Evolutionary conservation across 2,888 invertebrate species (phyloP).

Genomic region (Nephrotoma appendiculata): DNA sequence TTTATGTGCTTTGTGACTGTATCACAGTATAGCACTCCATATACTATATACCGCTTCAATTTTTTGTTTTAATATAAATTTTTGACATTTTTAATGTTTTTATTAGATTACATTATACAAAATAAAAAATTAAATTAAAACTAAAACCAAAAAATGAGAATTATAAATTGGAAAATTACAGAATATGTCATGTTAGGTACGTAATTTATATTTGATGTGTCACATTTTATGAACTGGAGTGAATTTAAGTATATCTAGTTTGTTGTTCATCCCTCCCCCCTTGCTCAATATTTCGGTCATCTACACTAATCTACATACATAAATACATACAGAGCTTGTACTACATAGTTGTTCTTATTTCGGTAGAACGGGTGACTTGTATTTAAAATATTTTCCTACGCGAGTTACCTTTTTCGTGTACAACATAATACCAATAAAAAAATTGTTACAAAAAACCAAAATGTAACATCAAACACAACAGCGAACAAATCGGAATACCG

Average conservation of each 20-base stretch:
- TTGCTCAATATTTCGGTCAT: background rate
- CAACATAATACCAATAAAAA: background rate
- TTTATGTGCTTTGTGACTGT: background rate
- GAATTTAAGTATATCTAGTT: background rate
- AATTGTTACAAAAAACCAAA: background rate
- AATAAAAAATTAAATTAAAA: background rate
- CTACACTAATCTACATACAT: too few relatives aligned
- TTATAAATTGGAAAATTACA: background rate
- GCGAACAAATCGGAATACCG: background rate
- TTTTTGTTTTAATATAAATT: background rate
- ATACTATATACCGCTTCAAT: background rate
- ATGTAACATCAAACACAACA: background rate
- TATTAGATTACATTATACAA: background rate
- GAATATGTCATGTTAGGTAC: background rate
- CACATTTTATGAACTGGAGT: background rate
- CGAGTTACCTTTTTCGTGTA: background rate
- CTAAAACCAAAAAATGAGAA: background rate
- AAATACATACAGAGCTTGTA: too few relatives aligned
- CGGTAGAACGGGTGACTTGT: background rate
- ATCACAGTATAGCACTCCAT: background rate
- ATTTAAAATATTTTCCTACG: background rate
- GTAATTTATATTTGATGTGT: background rate
- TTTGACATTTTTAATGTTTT: background rate
- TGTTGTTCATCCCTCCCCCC: background rate
- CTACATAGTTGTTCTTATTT: background rate